Conservation (phyloP, 2,113 vertebrate genomes). For the Misgurnus mizolepis region DNA sequence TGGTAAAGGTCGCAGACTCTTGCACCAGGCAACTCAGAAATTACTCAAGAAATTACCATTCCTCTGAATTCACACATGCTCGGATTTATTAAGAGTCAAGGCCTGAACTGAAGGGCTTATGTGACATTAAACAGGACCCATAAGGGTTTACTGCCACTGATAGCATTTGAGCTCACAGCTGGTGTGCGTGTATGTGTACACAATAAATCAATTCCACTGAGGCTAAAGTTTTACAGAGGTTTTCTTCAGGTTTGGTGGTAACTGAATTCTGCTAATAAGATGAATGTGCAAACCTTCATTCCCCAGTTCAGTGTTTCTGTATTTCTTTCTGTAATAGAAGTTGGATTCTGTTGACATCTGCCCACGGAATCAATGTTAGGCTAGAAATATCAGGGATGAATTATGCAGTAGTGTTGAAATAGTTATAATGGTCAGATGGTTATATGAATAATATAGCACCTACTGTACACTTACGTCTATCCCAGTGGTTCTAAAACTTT, state of each 20-base stretch:
- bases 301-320: neutral
- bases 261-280: conserved; percentile 9
- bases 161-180: conserved; percentile 30
- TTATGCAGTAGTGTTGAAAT: conserved; percentile 1
- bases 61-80: conserved; percentile 23
- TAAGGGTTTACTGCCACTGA: conserved; percentile 22
- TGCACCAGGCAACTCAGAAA: conserved; percentile 37
- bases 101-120: conserved; percentile 1
- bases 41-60: conserved; percentile 34
- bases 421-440: neutral
- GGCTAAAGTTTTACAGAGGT: conserved; percentile 13
- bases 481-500: too few relatives aligned
- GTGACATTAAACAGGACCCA: conserved; percentile 14
- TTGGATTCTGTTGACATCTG: conserved; percentile 1
- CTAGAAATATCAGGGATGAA: conserved; percentile 26
- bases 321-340: neutral
- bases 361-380: conserved; percentile 30
- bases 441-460: neutral
- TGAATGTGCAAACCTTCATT: neutral
- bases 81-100: conserved; percentile 25
- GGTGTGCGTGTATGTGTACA: conserved; percentile 13
- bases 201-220: conserved; percentile 26
- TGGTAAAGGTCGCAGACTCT: conserved; percentile 50
- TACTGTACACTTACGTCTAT: neutral
- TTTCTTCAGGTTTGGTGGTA: neutral